These are phyloP conservation scores for Morbakka virulenta DNA, from an alignment of 30 jellyfish, hydroid and myxozoan genomes.

Conservation along the genomic window DNA sequence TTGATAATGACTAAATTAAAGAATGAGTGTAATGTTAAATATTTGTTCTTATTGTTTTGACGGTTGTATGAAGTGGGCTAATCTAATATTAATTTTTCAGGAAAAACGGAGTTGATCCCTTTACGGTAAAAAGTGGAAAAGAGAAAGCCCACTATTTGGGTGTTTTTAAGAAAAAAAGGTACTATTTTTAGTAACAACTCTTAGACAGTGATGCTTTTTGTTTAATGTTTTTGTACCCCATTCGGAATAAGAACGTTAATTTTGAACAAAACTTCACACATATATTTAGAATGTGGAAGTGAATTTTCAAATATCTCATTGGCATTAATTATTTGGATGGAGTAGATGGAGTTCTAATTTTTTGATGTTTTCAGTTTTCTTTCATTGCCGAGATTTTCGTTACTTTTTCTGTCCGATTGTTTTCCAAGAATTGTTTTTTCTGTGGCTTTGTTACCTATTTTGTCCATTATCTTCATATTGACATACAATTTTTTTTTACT, in stretches of 20 bases:
- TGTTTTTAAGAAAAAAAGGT: constrained; percentile 93
- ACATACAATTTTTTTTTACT: too few relatives aligned
- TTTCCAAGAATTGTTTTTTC: too few relatives aligned
- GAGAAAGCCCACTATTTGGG: constrained; percentile 85
- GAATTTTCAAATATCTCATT: background rate
- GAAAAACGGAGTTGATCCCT: constrained; percentile 94
- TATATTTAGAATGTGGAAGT: too few relatives aligned
- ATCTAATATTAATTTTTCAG: constrained; percentile 12
- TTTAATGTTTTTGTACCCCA: background rate
- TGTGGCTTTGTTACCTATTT: too few relatives aligned
- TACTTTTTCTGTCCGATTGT: too few relatives aligned
- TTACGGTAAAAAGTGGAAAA: constrained; percentile 78
- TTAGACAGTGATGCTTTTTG: background rate
- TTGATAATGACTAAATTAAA: too few relatives aligned
- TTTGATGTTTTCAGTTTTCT: too few relatives aligned
- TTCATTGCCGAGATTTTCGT: too few relatives aligned
- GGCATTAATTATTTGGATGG: background rate
- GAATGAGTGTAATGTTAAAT: too few relatives aligned
- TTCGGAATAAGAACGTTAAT: too few relatives aligned
- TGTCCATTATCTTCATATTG: too few relatives aligned
- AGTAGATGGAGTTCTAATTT: background rate
- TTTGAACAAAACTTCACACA: too few relatives aligned
- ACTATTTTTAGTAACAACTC: background rate
- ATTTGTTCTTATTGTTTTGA: background rate
- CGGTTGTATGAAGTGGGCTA: background rate